Base-by-base conservation (phyloP, 1,140 invertebrate genomes). In the Drosophila albomicans region DNA sequence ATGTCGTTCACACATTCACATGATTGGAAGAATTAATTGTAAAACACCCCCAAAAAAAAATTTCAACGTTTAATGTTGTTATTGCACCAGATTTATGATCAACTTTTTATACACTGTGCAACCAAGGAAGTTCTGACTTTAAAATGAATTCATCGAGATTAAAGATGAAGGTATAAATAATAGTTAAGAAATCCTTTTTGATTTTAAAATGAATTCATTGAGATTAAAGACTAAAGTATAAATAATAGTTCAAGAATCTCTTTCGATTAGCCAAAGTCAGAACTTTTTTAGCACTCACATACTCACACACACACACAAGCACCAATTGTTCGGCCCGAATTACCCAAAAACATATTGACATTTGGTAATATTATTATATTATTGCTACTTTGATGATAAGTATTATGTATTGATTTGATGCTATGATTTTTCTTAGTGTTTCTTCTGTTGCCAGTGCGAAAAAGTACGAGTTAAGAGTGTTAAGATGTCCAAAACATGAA, bases 31-130 rank as follows among this genome's bases (percentile, higher is more conserved):
- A 28, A 4, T 46, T 61, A 49, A 35, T 49, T 68, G 46, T 52
- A 46, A 20, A 49, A 70, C 41, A 45, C 38, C 2, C 48, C 11
- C 11, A 6, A 5, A 16, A 5, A 30, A 30, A 28, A 71, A 48
- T 38, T 58, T 8, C 25, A 74, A 74, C 65, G 56, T 56, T 74
- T 5, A 62, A 74, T 74, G 71, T 68, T 74, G 65, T 54, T 74
- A 68, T 74, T 16, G 45, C 54, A 72, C 61, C 13, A 25, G n/a
- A 43, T 20, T 41, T 25, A 25, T 25, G 20, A 7, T 32, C 2
- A 57, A 41, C 2, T 41, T 56, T 15, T 5, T 20, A 41, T 38
- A 41, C 1, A 3, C 13, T n/a, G 10, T 41, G 5, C 8, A 57
- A 16, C 35, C 41, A 32, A 41, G n/a, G 10, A 4, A 57, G 35